These are phyloP conservation scores for Misgurnus anguillicaudatus DNA, from an alignment of 2,113 vertebrate genomes.

Conservation along the genomic window DNA sequence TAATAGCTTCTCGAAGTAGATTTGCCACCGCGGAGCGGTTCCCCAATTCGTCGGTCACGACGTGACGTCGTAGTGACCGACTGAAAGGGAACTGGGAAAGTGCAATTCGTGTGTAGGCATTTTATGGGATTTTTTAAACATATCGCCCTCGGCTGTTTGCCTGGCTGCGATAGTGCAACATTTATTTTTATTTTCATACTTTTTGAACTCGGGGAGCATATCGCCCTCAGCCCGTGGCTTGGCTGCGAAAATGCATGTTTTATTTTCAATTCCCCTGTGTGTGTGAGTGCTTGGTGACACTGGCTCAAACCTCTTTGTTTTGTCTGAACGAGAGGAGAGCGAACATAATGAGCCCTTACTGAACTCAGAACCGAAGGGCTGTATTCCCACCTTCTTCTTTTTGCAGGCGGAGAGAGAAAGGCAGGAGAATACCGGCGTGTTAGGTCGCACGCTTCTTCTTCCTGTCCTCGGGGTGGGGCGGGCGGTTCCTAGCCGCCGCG, in stretches of 20 bases:
- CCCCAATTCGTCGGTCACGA: too few relatives aligned
- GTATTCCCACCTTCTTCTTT: background rate
- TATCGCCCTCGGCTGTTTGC: too few relatives aligned
- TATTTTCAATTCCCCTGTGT: background rate
- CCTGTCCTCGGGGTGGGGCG: background rate
- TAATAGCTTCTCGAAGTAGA: too few relatives aligned
- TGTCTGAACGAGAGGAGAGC: background rate
- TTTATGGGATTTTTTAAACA: too few relatives aligned
- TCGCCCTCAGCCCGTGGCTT: background rate
- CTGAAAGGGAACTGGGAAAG: too few relatives aligned
- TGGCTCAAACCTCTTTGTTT: background rate
- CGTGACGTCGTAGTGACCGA: too few relatives aligned
- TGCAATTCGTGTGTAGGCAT: too few relatives aligned
- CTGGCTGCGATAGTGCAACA: too few relatives aligned
- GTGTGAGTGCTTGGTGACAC: conserved; percentile 3
- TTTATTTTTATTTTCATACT: background rate
- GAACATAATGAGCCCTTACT: background rate
- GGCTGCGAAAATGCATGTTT: background rate
- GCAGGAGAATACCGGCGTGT: background rate
- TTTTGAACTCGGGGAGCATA: conserved; percentile 7
- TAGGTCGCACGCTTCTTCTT: background rate
- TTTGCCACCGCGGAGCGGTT: too few relatives aligned
- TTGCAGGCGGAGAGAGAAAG: background rate
- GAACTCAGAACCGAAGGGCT: background rate
- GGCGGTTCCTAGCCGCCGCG: background rate